phyloP scores from a whole-genome alignment of 2,888 invertebrate species.

The Himalopsyche kuldschensis region DNA sequence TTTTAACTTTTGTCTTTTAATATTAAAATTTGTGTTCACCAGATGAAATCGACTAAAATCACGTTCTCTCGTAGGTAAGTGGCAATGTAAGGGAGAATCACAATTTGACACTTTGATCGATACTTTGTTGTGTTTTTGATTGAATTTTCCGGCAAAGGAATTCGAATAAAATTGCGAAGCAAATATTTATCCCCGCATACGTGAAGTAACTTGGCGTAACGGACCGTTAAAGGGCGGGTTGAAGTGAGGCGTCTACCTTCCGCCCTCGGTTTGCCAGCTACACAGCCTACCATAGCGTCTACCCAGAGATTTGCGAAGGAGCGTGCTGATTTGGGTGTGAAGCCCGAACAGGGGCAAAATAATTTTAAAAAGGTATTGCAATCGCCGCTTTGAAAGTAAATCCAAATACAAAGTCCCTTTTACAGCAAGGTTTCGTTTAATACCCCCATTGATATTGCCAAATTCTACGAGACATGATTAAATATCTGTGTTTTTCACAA shows the following conservation, averaged over 20 bases:
- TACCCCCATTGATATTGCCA: neutral
- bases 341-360: neutral
- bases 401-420: slow-evolving; percentile 1
- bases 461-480: neutral
- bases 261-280: neutral
- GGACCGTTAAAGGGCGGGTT: neutral
- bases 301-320: neutral
- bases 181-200: neutral
- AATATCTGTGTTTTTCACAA: neutral
- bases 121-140: neutral
- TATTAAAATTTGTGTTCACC: too few species aligned
- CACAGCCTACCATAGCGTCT: neutral
- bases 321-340: neutral
- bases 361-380: slow-evolving; percentile 1
- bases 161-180: slow-evolving; percentile 1
- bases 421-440: neutral
- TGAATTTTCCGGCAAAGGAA: neutral
- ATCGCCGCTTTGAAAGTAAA: neutral
- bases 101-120: neutral
- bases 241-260: neutral
- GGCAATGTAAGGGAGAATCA: neutral
- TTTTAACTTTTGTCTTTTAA: too few species aligned
- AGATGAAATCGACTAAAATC: neutral
- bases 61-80: too few species aligned
- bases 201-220: neutral